Evolutionary conservation across 2,113 vertebrate genomes (phyloP), one percentile per base, ranked within the genome.

Genomic region (Cnemophilus loriae): DNA sequence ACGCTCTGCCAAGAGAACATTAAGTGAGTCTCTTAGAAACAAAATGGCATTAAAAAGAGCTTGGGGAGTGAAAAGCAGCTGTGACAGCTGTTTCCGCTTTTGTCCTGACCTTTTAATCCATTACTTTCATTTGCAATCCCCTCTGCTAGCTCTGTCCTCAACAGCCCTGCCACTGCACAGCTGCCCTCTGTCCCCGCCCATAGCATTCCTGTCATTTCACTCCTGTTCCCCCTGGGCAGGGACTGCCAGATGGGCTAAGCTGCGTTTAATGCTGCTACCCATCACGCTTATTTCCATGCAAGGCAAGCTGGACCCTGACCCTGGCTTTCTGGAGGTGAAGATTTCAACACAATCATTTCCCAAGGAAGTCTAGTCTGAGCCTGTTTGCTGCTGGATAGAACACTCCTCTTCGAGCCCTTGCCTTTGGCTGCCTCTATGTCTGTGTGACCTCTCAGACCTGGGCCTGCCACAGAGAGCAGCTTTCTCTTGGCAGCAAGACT

Each of bases 1-100:
- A 37, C 59, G 97, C 83, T 99, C 99, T 99, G 97, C 67, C 88
- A 89, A 80, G 47, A 61, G 59, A 88, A 55, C 44, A 55, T 93
- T 68, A 84, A 65, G 18, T 28, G 57, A 71, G 56, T 16, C 37
- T 93, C 55, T 82, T 44, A 64, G 50, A 89, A 82, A 53, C 52
- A 88, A 96, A 93, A 75, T 11, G 49, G 63, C 69, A 91, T 93
- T 94, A 71, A 78, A 84, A 82, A 81, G 42, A 68, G 64, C 55
- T 74, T 27, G 53, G 47, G 56, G 28, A 64, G 33, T 10, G 22
- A 55, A 80, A 86, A 65, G 71, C 82, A 95, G 69, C 53, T 73
- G 64, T 5, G 23, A n/a, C 35, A 47, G 53, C 77, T 95, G 88
- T 78, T 92, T 49, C 79, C 2, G 47, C 86, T 92, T 93, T 81